Evolutionary conservation across 2,888 invertebrate genomes (phyloP).

Genomic region (Chesias legatella): DNA sequence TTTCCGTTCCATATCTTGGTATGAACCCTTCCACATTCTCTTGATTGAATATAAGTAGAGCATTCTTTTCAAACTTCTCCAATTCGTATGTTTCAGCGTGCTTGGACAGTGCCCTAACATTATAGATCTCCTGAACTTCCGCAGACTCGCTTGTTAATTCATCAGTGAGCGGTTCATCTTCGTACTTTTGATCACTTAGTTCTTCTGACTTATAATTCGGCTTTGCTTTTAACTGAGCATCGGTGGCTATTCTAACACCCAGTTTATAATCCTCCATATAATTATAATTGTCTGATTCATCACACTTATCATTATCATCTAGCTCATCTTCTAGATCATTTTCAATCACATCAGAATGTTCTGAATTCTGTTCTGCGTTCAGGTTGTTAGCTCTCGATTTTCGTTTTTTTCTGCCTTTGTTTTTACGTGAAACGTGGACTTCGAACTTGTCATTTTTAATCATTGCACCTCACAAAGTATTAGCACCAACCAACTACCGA

Average conservation of each 20-base stretch:
- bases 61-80: conserved; percentile 58
- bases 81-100: conserved; percentile 53
- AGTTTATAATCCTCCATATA: not conserved
- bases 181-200: not conserved
- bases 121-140: conserved; percentile 1
- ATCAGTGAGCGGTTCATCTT: not conserved
- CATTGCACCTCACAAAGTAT: too few relatives aligned
- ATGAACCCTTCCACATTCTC: conserved; percentile 44
- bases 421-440: conserved; percentile 11
- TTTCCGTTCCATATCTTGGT: conserved; percentile 51
- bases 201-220: conserved; percentile 2
- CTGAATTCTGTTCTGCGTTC: conserved; percentile 6
- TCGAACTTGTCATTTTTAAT: not conserved
- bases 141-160: too few relatives aligned
- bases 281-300: conserved; percentile 1
- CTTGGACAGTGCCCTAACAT: conserved; percentile 39
- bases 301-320: not conserved
- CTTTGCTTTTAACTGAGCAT: conserved; percentile 1
- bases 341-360: conserved; percentile 1
- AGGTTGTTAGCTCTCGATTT: conserved; percentile 3
- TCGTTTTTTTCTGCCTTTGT: conserved; percentile 19
- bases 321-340: not conserved
- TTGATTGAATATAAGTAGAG: conserved; percentile 61
- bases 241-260: conserved; percentile 3
- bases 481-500: too few relatives aligned